These are phyloP conservation scores for Syritta pipiens DNA, from an alignment of 2,888 invertebrate genomes.

Conservation along the genomic window DNA sequence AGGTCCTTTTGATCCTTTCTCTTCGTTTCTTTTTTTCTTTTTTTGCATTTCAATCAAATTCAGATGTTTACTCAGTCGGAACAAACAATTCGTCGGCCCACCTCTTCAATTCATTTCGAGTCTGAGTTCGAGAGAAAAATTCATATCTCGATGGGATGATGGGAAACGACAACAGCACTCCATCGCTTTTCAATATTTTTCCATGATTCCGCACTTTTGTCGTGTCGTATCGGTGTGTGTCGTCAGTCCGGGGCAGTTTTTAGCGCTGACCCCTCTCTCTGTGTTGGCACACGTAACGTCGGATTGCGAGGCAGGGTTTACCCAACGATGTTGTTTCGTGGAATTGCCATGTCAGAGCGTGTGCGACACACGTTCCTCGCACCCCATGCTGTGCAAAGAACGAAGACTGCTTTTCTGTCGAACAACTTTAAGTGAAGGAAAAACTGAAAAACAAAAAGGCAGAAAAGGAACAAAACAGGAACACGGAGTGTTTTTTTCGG, in stretches of 20 bases:
- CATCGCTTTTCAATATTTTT: conserved; percentile 13
- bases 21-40: background rate
- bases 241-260: no score
- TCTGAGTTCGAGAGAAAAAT: conserved; percentile 15
- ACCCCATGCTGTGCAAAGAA: conserved; percentile 55
- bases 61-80: conserved; percentile 48
- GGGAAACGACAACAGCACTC: conserved; percentile 22
- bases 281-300: conserved; percentile 37
- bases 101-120: background rate
- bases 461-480: conserved; percentile 34
- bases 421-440: background rate
- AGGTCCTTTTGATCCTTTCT: conserved; percentile 22
- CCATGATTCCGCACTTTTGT: conserved; percentile 42
- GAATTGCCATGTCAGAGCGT: conserved; percentile 48
- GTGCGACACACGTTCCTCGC: conserved; percentile 61
- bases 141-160: conserved; percentile 36
- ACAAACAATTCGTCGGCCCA: conserved; percentile 20
- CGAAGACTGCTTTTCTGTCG: background rate
- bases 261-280: conserved; percentile 45
- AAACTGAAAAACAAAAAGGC: conserved; percentile 14
- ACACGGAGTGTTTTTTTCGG: conserved; percentile 30
- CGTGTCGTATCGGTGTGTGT: no score
- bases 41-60: conserved; percentile 24
- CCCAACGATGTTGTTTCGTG: conserved; percentile 20
- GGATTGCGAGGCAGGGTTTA: no score